Base-by-base conservation (phyloP, 2,888 invertebrate species). In the Cotesia congregata region DNA sequence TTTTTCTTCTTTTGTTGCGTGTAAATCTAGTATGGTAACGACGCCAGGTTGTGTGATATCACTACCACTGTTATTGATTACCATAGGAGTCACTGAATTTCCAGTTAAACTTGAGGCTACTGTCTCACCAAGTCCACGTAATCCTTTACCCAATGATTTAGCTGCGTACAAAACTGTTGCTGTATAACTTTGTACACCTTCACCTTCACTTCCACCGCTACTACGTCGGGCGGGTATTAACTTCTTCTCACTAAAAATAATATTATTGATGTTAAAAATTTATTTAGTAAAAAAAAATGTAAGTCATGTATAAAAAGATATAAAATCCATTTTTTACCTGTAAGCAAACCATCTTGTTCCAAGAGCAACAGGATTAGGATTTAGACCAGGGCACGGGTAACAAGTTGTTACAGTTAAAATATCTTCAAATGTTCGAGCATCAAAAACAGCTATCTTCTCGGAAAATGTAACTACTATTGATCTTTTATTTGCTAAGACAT, bases 111-210 rank as follows among this genome's bases (percentile, higher is more conserved):
- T 97, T 83, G 95, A 96, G 0, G 97, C 97, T 64, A 98, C 96
- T 67, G 95, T 96, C 90, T 98, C 98, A 12, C 98, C 96, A 78
- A 98, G 91, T 77, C 96, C 97, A 0, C 96, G 93, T 73, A 98
- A 90, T 0, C 97, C 97, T 89, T 97, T 96, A 77, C 97, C 95
- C 60, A 98, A 91, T 20, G 96, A 96, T 91, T 98, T 98, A 17
- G 98, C 98, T 1, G 97, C 98, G 90, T 97, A 96, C 7, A 98
- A 92, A 73, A 98, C 96, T 0, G 97, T 96, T 0, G 98, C 98
- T 67, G 98, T 97, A 84, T 96, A 96, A 87, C 95, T 95, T 86
- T 96, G 94, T 12, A 95, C 94, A 12, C 96, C 96, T 88, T 96
- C 96, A 39, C 92, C 94, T 90, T 95, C 95, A 89, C 95, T 95